Evolutionary conservation across 2,113 vertebrate species (phyloP), one percentile per base, ranked within the genome.

Genomic region (Paramisgurnus dabryanus): DNA sequence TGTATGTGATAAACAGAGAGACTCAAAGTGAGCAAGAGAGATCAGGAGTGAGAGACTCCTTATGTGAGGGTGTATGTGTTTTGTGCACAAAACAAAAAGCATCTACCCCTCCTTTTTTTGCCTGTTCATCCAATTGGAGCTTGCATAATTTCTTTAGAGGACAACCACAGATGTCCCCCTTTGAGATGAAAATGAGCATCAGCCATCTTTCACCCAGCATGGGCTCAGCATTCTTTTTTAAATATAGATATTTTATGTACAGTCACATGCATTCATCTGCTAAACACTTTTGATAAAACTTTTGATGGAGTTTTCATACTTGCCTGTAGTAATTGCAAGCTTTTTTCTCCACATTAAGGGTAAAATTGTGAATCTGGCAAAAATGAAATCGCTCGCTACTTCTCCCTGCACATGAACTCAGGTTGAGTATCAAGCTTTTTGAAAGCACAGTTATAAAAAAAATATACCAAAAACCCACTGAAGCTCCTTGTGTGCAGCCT

Each of bases 141-240:
- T 83, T 91, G 88, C 88, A 91, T 91, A 87, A 90, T 90, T 87
- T 90, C 85, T 83, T 88, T 80, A 70, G 82, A 87, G 66, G 74
- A 80, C 87, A 64, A 5, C 82, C 88, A 88, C 90, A 91, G 90
- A 87, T 90, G 90, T 81, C 84, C 80, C 76, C 87, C 80, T 90
- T 92, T 92, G 86, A 91, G 83, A 91, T 91, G 87, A 87, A 91
- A 91, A 91, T 91, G 87, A 90, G 88, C 78, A 73, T 79, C 65
- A 15, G 77, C 47, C 41, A 71, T 78, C 55, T n/a, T 64, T 18
- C 79, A 47, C 76, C 41, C 65, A 39, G 60, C 78, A 64, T 67
- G 60, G 76, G 39, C 43, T 67, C 17, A 57, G 55, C 6, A 57
- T n/a, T 57, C 15, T 57, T 18, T 15, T 57, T 57, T 12, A 50